phyloP scores from a whole-genome alignment of 2,888 invertebrate species.

The Sabatieria punctata region DNA sequence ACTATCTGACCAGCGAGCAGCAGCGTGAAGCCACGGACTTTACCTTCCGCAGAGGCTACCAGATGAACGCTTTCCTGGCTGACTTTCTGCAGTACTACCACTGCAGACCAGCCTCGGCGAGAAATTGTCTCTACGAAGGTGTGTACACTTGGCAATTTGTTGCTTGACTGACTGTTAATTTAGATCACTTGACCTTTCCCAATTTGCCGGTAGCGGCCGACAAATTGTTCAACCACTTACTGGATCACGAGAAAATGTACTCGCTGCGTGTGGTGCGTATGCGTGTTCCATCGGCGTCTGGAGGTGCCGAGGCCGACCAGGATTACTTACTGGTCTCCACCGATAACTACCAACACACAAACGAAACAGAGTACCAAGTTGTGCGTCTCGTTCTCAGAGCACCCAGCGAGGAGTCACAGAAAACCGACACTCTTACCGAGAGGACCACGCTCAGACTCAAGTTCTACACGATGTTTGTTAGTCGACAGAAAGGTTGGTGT shows the following conservation, averaged over 20 bases:
- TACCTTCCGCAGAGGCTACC: constrained; percentile 40
- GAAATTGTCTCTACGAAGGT: constrained; percentile 54
- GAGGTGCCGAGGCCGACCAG: neutral
- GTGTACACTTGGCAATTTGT: too few species aligned
- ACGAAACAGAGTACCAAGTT: constrained; percentile 6
- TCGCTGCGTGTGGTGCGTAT: constrained; percentile 50
- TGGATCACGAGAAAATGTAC: constrained; percentile 49
- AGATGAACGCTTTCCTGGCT: constrained; percentile 52
- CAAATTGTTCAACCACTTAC: constrained; percentile 51
- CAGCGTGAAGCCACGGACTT: constrained; percentile 11
- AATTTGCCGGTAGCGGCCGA: constrained; percentile 47
- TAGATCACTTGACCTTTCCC: constrained; percentile 44
- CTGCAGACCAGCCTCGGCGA: constrained; percentile 55
- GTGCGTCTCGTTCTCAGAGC: constrained; percentile 13
- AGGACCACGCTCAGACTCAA: constrained; percentile 12
- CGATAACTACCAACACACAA: neutral
- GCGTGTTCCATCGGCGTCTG: constrained; percentile 19
- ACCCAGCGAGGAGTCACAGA: neutral
- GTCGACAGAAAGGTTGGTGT: too few species aligned
- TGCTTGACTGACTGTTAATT: too few species aligned
- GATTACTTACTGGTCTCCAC: constrained; percentile 17
- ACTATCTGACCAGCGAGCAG: constrained; percentile 15
- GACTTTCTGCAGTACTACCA: constrained; percentile 60
- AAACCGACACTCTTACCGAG: neutral
- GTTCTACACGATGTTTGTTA: constrained; percentile 15